A percentile compares a stretch with the other conserved stretches of the same genome.
These are phyloP conservation scores for Malurus elegans DNA, from an alignment of 2,113 vertebrate species.

Conservation along the genomic window DNA sequence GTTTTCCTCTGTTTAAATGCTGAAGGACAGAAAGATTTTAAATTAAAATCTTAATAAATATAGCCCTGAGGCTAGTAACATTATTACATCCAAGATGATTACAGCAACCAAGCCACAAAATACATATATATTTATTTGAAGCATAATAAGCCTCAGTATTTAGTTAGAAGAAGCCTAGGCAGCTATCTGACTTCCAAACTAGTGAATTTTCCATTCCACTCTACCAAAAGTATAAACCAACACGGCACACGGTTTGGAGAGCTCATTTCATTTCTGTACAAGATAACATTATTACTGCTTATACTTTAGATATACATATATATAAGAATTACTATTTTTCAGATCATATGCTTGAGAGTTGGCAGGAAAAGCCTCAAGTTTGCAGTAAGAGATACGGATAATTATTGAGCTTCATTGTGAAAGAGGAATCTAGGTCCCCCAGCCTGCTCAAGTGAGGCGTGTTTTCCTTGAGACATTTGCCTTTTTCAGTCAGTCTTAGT, in stretches of 20 bases:
- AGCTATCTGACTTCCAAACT: slow-evolving; percentile 63
- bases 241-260: background rate
- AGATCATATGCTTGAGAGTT: background rate
- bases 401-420: background rate
- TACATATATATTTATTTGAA: slow-evolving; percentile 58
- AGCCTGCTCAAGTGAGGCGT: background rate
- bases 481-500: background rate
- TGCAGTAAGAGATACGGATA: background rate
- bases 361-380: background rate
- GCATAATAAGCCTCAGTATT: slow-evolving; percentile 69
- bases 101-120: slow-evolving; percentile 76
- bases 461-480: background rate
- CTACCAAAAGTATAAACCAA: background rate
- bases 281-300: background rate
- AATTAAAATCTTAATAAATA: slow-evolving; percentile 81
- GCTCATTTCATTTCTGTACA: background rate
- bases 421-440: background rate
- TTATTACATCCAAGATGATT: slow-evolving; percentile 79
- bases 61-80: slow-evolving; percentile 74
- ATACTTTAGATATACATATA: background rate
- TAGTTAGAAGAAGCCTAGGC: slow-evolving; percentile 43
- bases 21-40: slow-evolving; percentile 74
- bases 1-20: slow-evolving; percentile 71
- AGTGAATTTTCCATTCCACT: slow-evolving; percentile 48
- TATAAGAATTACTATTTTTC: background rate